A percentile compares a stretch with the other conserved stretches of the same genome.
Conservation (phyloP, 2,113 vertebrate genomes). For the Salvelinus fontinalis region DNA sequence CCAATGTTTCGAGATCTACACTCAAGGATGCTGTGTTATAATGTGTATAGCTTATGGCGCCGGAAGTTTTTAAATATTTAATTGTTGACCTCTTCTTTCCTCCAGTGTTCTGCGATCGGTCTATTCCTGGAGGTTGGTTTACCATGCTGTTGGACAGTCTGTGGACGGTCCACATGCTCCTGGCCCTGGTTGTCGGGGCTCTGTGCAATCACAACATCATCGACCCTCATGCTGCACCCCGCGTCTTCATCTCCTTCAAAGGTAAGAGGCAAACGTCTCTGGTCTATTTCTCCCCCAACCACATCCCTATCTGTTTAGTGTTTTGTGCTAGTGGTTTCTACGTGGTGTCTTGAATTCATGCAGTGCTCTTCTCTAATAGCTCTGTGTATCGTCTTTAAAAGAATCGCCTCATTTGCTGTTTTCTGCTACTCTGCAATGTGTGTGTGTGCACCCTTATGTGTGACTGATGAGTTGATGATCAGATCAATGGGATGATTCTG, state of each 20-base stretch:
- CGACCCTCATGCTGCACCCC: conserved; percentile 71
- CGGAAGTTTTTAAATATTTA: neutral
- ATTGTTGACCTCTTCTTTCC: conserved; percentile 6
- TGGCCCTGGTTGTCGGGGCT: conserved; percentile 59
- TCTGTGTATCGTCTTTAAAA: neutral
- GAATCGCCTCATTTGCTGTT: neutral
- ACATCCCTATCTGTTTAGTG: too few relatives aligned
- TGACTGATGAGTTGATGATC: conserved; percentile 34
- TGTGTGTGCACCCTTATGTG: neutral
- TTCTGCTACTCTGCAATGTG: conserved; percentile 19
- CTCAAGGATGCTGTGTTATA: conserved; percentile 16
- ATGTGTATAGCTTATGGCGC: too few relatives aligned
- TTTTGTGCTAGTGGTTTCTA: neutral
- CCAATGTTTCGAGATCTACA: conserved; percentile 3
- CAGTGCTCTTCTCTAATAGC: neutral
- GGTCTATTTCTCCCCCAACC: neutral
- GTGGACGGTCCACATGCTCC: conserved; percentile 62
- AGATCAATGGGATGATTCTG: conserved; percentile 11
- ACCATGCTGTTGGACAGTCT: conserved; percentile 69
- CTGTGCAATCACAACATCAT: conserved; percentile 56
- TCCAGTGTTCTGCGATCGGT: conserved; percentile 44
- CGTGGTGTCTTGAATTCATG: neutral
- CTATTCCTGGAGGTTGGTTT: conserved; percentile 47
- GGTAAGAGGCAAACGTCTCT: conserved; percentile 54
- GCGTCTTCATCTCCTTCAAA: conserved; percentile 79